Evolutionary conservation across 2,113 vertebrate species (phyloP), one percentile per base, ranked within the genome.

Genomic region (Eulacestoma nigropectus): DNA sequence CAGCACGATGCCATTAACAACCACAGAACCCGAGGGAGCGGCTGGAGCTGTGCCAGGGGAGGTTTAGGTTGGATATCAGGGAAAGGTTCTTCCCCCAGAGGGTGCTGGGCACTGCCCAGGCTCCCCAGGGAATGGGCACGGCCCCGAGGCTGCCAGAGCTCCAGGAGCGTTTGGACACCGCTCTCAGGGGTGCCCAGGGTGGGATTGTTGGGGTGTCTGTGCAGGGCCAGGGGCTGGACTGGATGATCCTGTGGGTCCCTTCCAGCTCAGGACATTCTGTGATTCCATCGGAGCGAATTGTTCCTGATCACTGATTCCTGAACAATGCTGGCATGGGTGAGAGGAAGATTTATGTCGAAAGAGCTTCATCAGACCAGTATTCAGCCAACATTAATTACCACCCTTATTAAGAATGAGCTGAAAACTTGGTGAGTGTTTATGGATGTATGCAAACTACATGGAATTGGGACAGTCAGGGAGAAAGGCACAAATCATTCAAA

Each of bases 21-120:
- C 1, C n/a, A 53, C n/a, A 23, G 46, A 0, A 41, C 4, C 37
- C 11, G 0, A 15, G 73, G 75, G n/a, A 12, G 0, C 0, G 0
- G 20, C 56, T 30, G 75, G 47, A 55, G 13, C 13, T 41, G 20
- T 0, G 56, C 0, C 47, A 25, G 30, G 55, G 26, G 1, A 10
- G 15, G 16, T 0, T 65, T 4, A 1, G 55, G n/a, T 0, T 53
- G 79, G n/a, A 42, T 4, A 0, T 46, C 4, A 39, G 39, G 39
- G 10, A 18, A 55, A 62, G 6, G 8, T 13, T 55, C 41, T 1
- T 41, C 32, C 25, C 35, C 55, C 47, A 47, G 47, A 69, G 47
- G 68, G 15, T 41, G 70, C 11, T 44, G 64, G 60, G 55, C 87
- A 68, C 11, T 89, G 69, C n/a, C 23, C 77, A 50, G 50, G 50